These are phyloP conservation scores for Orchesella flavescens DNA, from an alignment of 2,888 invertebrate genomes.

Conservation along the genomic window DNA sequence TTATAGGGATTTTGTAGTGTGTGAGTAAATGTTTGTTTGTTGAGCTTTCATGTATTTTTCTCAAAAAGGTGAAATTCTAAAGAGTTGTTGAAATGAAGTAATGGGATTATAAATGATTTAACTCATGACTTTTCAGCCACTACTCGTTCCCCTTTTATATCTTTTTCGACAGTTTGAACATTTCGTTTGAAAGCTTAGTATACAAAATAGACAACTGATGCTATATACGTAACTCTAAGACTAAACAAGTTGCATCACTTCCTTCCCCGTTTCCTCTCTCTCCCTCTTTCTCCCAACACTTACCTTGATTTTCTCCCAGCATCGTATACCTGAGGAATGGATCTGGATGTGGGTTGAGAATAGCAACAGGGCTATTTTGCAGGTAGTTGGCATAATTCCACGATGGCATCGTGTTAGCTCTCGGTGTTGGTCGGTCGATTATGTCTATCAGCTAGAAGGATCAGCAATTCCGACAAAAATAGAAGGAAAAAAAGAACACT, in stretches of 20 bases:
- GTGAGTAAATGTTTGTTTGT: conserved; percentile 11
- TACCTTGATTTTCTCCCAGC: conserved; percentile 69
- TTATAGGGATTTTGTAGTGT: too few species aligned
- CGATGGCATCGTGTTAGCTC: conserved; percentile 68
- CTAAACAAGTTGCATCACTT: background rate
- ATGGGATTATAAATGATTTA: conserved; percentile 62
- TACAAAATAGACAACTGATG: background rate
- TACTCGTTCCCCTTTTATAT: background rate
- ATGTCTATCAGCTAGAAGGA: conserved; percentile 69
- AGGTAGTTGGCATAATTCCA: conserved; percentile 69
- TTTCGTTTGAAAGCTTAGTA: background rate
- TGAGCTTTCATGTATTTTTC: conserved; percentile 39
- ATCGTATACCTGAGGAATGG: conserved; percentile 66
- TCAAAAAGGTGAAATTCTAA: conserved; percentile 42
- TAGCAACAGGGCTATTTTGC: conserved; percentile 70
- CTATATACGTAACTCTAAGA: background rate
- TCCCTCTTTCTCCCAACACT: conserved; percentile 32
- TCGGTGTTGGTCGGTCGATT: conserved; percentile 70
- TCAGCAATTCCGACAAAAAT: conserved; percentile 35
- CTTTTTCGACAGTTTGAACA: background rate
- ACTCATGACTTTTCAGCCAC: conserved; percentile 36
- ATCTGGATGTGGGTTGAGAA: conserved; percentile 68
- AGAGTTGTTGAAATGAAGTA: conserved; percentile 60
- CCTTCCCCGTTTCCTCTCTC: background rate
- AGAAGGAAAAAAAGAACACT: conserved; percentile 37